These are phyloP conservation scores for Drosophila pectinifera DNA, from an alignment of 1,140 invertebrate species.

Conservation along the genomic window DNA sequence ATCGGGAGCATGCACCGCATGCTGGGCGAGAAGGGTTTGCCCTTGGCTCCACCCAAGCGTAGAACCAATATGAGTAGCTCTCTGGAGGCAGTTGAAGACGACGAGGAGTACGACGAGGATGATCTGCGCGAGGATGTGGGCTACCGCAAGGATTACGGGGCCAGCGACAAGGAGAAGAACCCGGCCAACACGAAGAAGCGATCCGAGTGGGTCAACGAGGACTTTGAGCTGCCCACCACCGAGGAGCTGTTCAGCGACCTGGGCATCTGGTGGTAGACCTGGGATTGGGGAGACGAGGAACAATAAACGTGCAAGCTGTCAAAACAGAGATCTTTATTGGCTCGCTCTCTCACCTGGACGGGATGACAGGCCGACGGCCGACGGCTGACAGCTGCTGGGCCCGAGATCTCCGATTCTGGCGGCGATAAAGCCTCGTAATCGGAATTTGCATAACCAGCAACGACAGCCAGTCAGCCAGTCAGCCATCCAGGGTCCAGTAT, in stretches of 20 bases:
- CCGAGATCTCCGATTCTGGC: conserved; percentile 43
- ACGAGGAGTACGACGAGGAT: conserved; percentile 79
- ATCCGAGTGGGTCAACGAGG: conserved; percentile 80
- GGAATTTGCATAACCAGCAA: conserved; percentile 57
- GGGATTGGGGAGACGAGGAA: background rate
- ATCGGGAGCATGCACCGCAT: conserved; percentile 63
- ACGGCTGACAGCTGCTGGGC: conserved; percentile 39
- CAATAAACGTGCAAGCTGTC: conserved; percentile 60
- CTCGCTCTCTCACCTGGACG: conserved; percentile 22
- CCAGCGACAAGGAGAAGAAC: conserved; percentile 7
- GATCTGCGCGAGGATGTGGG: conserved; percentile 74
- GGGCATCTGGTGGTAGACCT: conserved; percentile 81
- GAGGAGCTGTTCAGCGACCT: conserved; percentile 81
- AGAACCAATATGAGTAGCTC: conserved; percentile 54
- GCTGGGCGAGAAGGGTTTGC: conserved; percentile 43
- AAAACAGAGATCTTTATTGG: conserved; percentile 53
- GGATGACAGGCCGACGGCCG: conserved; percentile 14
- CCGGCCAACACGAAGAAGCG: conserved; percentile 29
- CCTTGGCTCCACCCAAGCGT: conserved; percentile 11
- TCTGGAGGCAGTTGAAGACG: conserved; percentile 77
- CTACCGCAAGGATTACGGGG: conserved; percentile 73
- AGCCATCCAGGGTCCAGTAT: too few relatives aligned
- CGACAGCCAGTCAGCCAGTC: conserved; percentile 33
- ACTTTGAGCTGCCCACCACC: conserved; percentile 77
- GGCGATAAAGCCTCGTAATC: conserved; percentile 56